Base-by-base conservation (phyloP, 2,797 vertebrate genomes). In the Sebastolobus altivelis region DNA sequence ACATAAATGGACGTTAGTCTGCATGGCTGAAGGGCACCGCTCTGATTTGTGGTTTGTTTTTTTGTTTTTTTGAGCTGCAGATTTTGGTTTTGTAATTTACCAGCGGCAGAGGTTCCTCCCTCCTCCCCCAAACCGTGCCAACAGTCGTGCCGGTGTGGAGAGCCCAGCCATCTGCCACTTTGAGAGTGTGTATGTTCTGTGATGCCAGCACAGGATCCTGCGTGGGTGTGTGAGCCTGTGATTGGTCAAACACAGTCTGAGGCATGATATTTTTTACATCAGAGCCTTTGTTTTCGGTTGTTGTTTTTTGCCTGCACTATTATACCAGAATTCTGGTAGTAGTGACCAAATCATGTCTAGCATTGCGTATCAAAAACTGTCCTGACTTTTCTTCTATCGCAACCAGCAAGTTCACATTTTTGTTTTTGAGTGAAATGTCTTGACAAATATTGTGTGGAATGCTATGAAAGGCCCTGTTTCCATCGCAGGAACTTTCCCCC, bases 111-210 rank as follows among this genome's bases (percentile, higher is more conserved):
- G 65, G 52, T 65, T 71, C 73, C 63, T 79, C 83, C 75, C 74
- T 65, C 46, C 58, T 75, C 55, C 33, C 54, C 10, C 33, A 54
- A 86, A 84, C 66, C 46, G 72, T 88, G 91, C 88, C 91, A 90
- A 71, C 83, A 82, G 75, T 73, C 80, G 72, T 87, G 86, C 80
- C 77, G 73, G 71, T 82, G 80, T 77, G 59, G 43, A 75, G 88
- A 82, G 81, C 54, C n/a, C 52, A 79, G 86, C 94, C 94, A 95
- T 95, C 94, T 96, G 95, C 87, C 82, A 79, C 88, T 65, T 29
- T 66, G 59, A 52, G 74, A 6, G 31, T 37, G 60, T 38, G 52
- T 43, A 61, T 54, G 25, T 58, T 31, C 9, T 49, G 31, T 76
- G 38, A 85, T 85, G 79, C 69, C 80, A 87, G 76, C 55, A 72